Base-by-base conservation (phyloP, 2,113 vertebrate genomes). In the Pholis gunnellus region DNA sequence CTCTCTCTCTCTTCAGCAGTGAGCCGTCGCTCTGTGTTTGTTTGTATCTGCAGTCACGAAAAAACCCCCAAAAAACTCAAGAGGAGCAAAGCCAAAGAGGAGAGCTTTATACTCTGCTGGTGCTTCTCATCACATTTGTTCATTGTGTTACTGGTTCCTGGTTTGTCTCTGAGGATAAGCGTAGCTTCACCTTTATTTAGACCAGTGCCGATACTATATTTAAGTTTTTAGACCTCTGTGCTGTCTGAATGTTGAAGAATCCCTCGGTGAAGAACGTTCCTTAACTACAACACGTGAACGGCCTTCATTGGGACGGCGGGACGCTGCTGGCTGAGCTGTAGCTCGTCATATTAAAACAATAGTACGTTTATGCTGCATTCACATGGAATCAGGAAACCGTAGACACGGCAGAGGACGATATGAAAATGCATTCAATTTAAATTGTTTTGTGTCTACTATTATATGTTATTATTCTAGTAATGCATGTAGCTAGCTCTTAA, bases 1-100 rank as follows among this genome's bases (percentile, higher is more conserved):
- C 36, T 36, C 36, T 36, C 38, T 92, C 84, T 85, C 61, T 63
- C 66, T 29, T 75, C 72, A 75, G 52, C 73, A 64, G 71, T 5
- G 60, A 90, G 76, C 42, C 22, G 11, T 38, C 20, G 67, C 81
- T 75, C 70, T 0, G 15, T 69, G 75, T 83, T 82, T 77, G 80
- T 83, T 77, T 86, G 61, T 65, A 4, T 56, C 20, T 52, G 69
- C 56, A 38, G 75, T 22, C 67, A 46, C 5, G 14, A 81, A 71
- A 54, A 78, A 52, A 25, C 50, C 5, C 20, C n/a, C n/a, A n/a
- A 54, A 22, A 54, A 22, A 18, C 44, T 11, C 40, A 80, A 66
- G 42, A 14, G 72, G 69, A 22, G 61, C 3, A 40, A 73, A 40
- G 59, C 31, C 34, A 70, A 0, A 74, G 34, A 5, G 22, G 42